Percentiles rank a stretch among this genome's conserved stretches.
Evolutionary conservation across 2,797 vertebrate species (phyloP).

Genomic region (Allenopithecus nigroviridis): DNA sequence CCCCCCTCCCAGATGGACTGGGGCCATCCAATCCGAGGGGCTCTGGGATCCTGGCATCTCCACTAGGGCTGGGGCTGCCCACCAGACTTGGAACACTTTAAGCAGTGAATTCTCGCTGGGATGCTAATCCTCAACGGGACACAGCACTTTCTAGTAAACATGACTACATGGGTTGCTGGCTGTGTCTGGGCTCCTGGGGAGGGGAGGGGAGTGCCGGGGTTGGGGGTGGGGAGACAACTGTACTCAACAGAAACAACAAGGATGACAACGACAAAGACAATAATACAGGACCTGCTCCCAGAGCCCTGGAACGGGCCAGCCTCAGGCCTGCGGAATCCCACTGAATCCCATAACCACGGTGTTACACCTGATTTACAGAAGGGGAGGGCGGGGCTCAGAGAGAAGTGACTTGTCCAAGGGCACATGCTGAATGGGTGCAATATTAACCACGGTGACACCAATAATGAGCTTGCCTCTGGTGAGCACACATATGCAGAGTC

Average conservation of each 20-base stretch:
- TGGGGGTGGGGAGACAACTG: background rate
- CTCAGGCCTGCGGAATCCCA: background rate
- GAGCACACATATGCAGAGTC: background rate
- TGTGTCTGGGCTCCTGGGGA: background rate
- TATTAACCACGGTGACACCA: background rate
- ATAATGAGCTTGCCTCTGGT: background rate
- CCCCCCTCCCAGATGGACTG: background rate
- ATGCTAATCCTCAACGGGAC: background rate
- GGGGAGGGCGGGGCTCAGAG: background rate
- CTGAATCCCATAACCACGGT: background rate
- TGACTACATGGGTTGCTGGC: background rate
- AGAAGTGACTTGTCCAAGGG: constrained; percentile 42
- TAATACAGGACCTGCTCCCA: background rate
- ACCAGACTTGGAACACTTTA: background rate
- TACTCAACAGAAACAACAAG: background rate
- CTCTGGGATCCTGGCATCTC: background rate
- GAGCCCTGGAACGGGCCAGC: background rate
- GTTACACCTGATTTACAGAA: background rate
- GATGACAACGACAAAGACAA: background rate
- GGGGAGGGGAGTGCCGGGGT: background rate
- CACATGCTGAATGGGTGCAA: background rate
- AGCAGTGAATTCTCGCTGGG: background rate
- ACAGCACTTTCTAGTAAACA: constrained; percentile 70
- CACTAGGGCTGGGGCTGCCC: background rate
- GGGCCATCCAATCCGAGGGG: background rate